Conservation (phyloP, 2,797 vertebrate species). For the Gymnothorax javanicus region DNA sequence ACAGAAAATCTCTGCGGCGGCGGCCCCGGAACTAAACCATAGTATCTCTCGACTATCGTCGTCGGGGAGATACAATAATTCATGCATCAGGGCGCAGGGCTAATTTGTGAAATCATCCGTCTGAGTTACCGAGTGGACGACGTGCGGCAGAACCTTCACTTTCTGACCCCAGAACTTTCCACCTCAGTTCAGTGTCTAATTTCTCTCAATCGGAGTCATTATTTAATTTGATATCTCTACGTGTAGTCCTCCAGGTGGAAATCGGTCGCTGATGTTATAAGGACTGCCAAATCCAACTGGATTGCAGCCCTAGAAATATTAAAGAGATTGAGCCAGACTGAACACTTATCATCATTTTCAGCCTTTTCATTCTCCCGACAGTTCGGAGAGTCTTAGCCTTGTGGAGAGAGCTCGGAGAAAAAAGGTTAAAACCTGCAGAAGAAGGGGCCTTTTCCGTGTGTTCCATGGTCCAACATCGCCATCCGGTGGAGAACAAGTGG, state of each 20-base stretch:
- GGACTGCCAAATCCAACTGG: background rate
- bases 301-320: background rate
- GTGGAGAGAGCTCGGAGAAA: background rate
- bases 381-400: background rate
- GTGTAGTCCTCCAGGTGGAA: background rate
- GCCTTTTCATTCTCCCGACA: background rate
- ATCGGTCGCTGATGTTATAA: background rate
- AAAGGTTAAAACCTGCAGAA: background rate
- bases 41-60: no score
- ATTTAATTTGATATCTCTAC: background rate
- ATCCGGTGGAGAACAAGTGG: background rate
- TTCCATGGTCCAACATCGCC: background rate
- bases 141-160: no score
- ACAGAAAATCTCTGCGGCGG: no score
- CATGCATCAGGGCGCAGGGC: no score
- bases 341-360: slow-evolving; percentile 8
- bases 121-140: no score
- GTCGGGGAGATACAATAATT: no score
- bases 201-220: background rate
- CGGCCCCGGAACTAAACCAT: no score
- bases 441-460: background rate
- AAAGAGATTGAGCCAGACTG: background rate
- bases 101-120: no score
- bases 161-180: no score
- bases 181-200: background rate